phyloP scores from a whole-genome alignment of 2,113 vertebrate species.

The Callithrix jacchus region DNA sequence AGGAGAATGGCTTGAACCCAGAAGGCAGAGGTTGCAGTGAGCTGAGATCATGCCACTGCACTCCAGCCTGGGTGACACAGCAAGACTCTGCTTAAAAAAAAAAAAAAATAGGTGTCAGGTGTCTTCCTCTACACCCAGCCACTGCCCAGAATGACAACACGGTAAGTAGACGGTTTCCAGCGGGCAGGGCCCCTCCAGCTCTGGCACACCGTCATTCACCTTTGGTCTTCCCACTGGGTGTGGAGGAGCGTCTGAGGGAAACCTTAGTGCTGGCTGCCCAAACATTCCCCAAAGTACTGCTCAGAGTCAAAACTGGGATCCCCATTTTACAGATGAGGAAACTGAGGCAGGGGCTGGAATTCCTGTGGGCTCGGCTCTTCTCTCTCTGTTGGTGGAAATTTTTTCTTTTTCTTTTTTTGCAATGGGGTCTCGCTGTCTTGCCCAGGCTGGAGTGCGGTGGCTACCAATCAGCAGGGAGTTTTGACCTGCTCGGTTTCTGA shows the following conservation, averaged over 20 bases:
- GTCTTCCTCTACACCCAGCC: not conserved
- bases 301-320: not conserved
- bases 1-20: no score
- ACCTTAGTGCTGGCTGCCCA: not conserved
- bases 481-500: no score
- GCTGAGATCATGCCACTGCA: rapidly evolving
- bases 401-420: not conserved
- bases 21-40: no score
- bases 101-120: no score
- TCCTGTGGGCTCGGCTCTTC: not conserved
- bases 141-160: not conserved
- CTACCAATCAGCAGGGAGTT: no score
- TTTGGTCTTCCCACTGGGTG: not conserved
- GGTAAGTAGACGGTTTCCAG: no score
- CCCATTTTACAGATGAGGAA: not conserved
- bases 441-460: no score
- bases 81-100: no score
- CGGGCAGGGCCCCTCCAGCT: not conserved
- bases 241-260: no score
- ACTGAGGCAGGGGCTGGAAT: not conserved
- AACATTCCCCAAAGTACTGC: not conserved
- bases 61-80: no score
- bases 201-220: not conserved
- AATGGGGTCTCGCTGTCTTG: no score
- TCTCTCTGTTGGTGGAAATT: not conserved